Evolutionary conservation across 2,797 vertebrate genomes (phyloP).

Genomic region (Girardinus metallicus): DNA sequence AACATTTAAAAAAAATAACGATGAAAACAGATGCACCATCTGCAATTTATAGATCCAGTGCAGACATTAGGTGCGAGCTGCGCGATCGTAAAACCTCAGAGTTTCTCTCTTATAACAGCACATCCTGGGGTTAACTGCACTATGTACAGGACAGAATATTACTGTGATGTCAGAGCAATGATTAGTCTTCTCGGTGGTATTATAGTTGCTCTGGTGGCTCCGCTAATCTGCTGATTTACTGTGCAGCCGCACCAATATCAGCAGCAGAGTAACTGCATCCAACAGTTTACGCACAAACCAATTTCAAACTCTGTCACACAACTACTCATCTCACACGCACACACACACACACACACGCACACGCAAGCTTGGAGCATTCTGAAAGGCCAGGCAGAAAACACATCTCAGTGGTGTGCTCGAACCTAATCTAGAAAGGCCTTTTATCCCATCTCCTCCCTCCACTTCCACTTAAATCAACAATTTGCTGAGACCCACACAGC

Average conservation of each 20-base stretch:
- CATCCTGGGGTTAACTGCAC: conserved; percentile 27
- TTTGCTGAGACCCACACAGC: conserved; percentile 65
- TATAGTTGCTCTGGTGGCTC: conserved; percentile 33
- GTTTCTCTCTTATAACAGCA: conserved; percentile 5
- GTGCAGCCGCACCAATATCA: conserved; percentile 57
- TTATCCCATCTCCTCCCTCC: conserved; percentile 74
- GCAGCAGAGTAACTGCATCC: conserved; percentile 46
- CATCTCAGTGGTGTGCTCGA: conserved; percentile 74
- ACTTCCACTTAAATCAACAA: conserved; percentile 78
- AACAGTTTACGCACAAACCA: conserved; percentile 40
- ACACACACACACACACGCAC: conserved; percentile 9
- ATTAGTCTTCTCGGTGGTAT: conserved; percentile 38
- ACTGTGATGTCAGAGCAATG: conserved; percentile 43
- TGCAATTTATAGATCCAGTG: conserved; percentile 29
- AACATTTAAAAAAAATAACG: conserved; percentile 36
- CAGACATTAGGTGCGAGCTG: conserved; percentile 15
- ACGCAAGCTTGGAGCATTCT: conserved; percentile 34
- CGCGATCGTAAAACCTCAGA: conserved; percentile 22
- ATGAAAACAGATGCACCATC: conserved; percentile 21
- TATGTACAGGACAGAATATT: conserved; percentile 30
- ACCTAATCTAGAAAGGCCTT: conserved; percentile 76
- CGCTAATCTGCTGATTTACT: conserved; percentile 59
- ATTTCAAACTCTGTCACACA: conserved; percentile 30
- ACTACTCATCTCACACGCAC: conserved; percentile 20
- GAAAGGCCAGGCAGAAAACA: conserved; percentile 65